Base-by-base conservation (phyloP, 2,797 vertebrate genomes). In the Salmo trutta region DNA sequence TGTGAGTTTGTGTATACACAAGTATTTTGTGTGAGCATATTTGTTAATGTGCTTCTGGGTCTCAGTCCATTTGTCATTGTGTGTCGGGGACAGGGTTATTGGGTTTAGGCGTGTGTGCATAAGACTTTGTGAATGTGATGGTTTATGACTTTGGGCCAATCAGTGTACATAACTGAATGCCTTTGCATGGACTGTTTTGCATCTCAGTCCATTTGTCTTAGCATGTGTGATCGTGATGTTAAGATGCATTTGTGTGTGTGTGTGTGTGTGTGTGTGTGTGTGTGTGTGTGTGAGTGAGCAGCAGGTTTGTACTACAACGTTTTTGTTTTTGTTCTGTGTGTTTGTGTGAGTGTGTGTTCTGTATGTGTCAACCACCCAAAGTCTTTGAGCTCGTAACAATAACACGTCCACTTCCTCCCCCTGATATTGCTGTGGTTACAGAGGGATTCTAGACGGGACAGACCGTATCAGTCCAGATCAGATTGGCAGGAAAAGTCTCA, bases 321-420 rank as follows among this genome's bases (percentile, higher is more conserved):
- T 47, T 47, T 47, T 1, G 10, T 14, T 31, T 10, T 8, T 77
- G 53, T 75, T 75, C 14, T 77, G 77, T 54, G 47, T 56, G 47
- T 72, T 53, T 77, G 80, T 81, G 59, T 80, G 68, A 87, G 81
- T 85, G 72, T 17, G 15, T 76, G 64, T 73, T 75, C 75, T 47
- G 21, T 75, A 68, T 75, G 75, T 68, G 62, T 72, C 83, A 93
- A 93, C 93, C 94, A 95, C 93, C 93, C 93, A 94, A 85, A 87
- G 56, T 16, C 77, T 88, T 87, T 88, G 65, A 79, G 87, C 69
- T 85, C 83, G 83, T 91, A 93, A 93, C 87, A 94, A 92, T 91
- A 94, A 92, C 91, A 92, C 84, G 82, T 86, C 85, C 77, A 84
- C 86, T 91, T 94, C 89, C 90, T 90, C 71, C 71, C 77, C 79